These are phyloP conservation scores for Branchellion lobata DNA, from an alignment of 2,888 invertebrate species.

Conservation along the genomic window DNA sequence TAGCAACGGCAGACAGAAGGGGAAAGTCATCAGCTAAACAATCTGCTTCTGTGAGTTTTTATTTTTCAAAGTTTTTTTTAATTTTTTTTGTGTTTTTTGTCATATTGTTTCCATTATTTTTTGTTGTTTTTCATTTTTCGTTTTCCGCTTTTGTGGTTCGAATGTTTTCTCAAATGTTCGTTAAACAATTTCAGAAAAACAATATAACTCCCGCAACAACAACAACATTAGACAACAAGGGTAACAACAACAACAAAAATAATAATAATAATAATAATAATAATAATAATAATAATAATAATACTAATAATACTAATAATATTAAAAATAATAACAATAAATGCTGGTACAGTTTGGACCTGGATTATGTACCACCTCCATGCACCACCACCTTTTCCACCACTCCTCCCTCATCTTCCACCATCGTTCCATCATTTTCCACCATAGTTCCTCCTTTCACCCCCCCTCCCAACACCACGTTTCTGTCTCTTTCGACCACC, in stretches of 20 bases:
- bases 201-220: not conserved
- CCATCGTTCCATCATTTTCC: slow-evolving; percentile 87
- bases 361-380: too few relatives aligned
- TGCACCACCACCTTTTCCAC: slow-evolving; percentile 62
- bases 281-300: not conserved
- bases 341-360: slow-evolving; percentile 64
- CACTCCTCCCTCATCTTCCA: slow-evolving; percentile 76
- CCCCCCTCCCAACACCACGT: not conserved
- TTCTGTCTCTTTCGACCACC: not conserved
- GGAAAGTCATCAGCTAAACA: not conserved
- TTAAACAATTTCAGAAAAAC: too few relatives aligned
- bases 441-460: slow-evolving; percentile 72
- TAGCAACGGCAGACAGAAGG: not conserved
- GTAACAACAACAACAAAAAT: slow-evolving; percentile 7
- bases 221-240: slow-evolving; percentile 14
- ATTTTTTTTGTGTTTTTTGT: not conserved
- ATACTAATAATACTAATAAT: too few relatives aligned
- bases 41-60: not conserved
- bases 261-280: too few relatives aligned
- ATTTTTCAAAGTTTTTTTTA: slow-evolving; percentile 35
- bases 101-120: not conserved
- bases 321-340: slow-evolving; percentile 53
- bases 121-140: not conserved
- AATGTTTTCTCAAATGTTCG: too few relatives aligned
- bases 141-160: too few relatives aligned